These are phyloP conservation scores for Rhinogobius similis DNA, from an alignment of 2,113 vertebrate species.

Conservation along the genomic window DNA sequence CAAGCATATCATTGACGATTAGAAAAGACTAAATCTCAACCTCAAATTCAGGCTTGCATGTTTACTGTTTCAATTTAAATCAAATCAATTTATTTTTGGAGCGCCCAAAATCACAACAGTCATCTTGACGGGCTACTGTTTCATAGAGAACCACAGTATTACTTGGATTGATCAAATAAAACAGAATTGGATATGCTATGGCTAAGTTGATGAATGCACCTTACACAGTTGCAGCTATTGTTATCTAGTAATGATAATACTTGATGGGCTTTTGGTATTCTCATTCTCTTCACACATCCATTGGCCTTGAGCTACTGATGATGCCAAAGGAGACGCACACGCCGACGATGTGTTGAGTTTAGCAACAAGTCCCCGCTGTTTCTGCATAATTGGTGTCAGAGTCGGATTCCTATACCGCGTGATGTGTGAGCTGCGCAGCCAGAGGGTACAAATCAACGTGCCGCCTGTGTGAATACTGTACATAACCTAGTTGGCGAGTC, in stretches of 20 bases:
- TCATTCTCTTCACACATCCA: slow-evolving; percentile 7
- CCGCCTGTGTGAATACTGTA: slow-evolving; percentile 50
- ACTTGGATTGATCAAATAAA: not conserved
- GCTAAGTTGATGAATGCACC: not conserved
- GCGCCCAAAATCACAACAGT: too few species aligned
- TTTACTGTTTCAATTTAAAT: too few species aligned
- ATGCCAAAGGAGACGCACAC: slow-evolving; percentile 52
- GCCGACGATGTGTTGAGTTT: slow-evolving; percentile 55
- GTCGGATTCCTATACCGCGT: slow-evolving; percentile 59
- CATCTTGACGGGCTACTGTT: too few species aligned
- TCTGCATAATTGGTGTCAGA: slow-evolving; percentile 76
- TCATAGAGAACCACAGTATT: not conserved
- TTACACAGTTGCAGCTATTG: not conserved
- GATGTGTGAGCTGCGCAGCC: slow-evolving; percentile 54
- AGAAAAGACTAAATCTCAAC: not conserved
- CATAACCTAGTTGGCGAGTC: slow-evolving; percentile 55
- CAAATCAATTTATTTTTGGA: too few species aligned
- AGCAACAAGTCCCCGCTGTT: slow-evolving; percentile 59
- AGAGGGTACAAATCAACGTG: slow-evolving; percentile 50
- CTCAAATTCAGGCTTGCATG: not conserved
- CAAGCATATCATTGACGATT: not conserved
- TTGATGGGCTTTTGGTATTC: slow-evolving; percentile 27
- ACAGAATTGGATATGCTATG: not conserved
- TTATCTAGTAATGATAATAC: slow-evolving; percentile 4
- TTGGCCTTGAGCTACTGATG: slow-evolving; percentile 51